phyloP scores from a whole-genome alignment of 2,888 invertebrate species.

The Heliothis peltigera region DNA sequence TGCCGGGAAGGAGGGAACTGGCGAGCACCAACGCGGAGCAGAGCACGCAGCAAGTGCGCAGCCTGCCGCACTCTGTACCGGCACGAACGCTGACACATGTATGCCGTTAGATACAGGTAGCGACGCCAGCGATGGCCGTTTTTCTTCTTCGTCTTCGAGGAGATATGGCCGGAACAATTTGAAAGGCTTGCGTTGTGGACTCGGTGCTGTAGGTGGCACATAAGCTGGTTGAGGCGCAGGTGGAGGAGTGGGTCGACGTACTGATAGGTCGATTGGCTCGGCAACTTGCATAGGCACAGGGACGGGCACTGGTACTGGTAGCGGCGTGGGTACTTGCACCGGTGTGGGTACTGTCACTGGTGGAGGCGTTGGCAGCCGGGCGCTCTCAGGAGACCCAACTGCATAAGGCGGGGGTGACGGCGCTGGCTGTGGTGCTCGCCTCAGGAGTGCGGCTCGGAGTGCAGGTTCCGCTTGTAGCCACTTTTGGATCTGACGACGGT shows the following conservation, averaged over 20 bases:
- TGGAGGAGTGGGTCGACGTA: conserved; percentile 78
- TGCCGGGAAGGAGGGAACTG: conserved; percentile 90
- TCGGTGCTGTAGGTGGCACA: conserved; percentile 70
- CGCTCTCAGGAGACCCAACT: conserved; percentile 84
- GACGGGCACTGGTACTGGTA: conserved; percentile 70
- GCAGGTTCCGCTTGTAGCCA: conserved; percentile 96
- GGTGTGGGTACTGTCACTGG: conserved; percentile 69
- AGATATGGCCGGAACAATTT: conserved; percentile 95
- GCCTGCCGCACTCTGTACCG: conserved; percentile 84
- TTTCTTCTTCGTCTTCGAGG: conserved; percentile 91
- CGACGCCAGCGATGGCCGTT: conserved; percentile 78
- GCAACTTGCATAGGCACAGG: conserved; percentile 71
- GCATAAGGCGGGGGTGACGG: conserved; percentile 86
- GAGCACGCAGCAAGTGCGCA: conserved; percentile 81
- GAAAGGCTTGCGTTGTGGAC: conserved; percentile 90
- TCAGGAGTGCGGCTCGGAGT: conserved; percentile 92
- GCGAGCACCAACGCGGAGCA: conserved; percentile 91
- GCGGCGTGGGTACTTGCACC: conserved; percentile 66
- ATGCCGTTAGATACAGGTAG: conserved; percentile 78
- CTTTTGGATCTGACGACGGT: conserved; percentile 97
- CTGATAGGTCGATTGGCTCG: conserved; percentile 82
- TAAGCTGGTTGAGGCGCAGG: conserved; percentile 76
- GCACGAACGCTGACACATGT: conserved; percentile 86
- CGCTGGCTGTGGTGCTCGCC: conserved; percentile 86
- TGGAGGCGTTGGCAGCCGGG: conserved; percentile 83